Evolutionary conservation across 2,888 invertebrate species (phyloP), one percentile per base, ranked within the genome.

Genomic region (Fragum whitleyi): DNA sequence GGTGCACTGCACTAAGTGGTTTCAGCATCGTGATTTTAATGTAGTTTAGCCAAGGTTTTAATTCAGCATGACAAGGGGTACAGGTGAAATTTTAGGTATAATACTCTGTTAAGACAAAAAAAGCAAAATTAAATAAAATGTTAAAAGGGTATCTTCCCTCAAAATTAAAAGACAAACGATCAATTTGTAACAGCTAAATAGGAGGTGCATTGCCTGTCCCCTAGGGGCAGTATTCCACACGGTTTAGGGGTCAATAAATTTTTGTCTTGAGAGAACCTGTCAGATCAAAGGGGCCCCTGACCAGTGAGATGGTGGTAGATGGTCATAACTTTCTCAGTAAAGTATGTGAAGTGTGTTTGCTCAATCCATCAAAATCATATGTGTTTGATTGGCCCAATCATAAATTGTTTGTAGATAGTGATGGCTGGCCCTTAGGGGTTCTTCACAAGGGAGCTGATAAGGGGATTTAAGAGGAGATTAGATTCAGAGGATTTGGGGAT

Each of bases 221-320:
- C 74, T 71, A 62, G 53, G 53, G 83, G 80, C 61, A 21, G 21
- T 67, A 67, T 74, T 70, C 78, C 71, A 77, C 83, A 80, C 55
- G n/a, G 70, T 53, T 69, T 23, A 65, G 65, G 65, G 39, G 42
- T n/a, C 65, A 7, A 42, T 65, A 65, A 65, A 65, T 65, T 65
- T 42, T 21, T 42, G n/a, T 26, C 65, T 65, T 65, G 65, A 65
- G 65, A 65, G 65, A 36, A 42, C 19, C 36, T 85, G 85, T 85
- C 85, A 85, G 77, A 65, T 85, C 85, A 85, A 85, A 85, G 81
- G 72, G 61, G 28, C 70, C 62, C 53, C 74, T 69, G 71, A 77
- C 57, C 57, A 47, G 61, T 6, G 32, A 36, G 32, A 6, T 36
- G 32, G 32, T 36, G 5, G 9, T 36, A 36, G 21, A 55, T 62